Conservation (phyloP, 2,113 vertebrate species). For the Rafetus swinhoei region DNA sequence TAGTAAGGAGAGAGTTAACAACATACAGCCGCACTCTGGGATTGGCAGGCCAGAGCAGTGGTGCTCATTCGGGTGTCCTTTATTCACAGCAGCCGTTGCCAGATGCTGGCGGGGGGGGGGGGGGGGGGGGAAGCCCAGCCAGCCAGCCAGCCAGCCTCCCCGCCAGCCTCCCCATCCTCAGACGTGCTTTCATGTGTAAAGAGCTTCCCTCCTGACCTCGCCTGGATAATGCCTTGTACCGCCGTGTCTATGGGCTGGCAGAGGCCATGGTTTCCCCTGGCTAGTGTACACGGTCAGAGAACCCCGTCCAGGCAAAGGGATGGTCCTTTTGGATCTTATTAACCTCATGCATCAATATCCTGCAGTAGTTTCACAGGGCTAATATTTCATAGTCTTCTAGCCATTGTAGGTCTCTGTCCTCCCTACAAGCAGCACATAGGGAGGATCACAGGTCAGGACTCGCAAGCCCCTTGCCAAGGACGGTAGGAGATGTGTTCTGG, state of each 20-base stretch:
- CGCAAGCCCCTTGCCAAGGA: background rate
- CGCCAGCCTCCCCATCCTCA: background rate
- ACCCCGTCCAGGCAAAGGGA: background rate
- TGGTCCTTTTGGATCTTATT: background rate
- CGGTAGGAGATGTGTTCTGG: background rate
- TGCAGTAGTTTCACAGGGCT: background rate
- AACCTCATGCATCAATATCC: background rate
- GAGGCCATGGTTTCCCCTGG: background rate
- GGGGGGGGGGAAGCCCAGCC: background rate
- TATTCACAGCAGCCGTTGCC: background rate
- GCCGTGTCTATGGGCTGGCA: background rate
- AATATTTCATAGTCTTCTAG: background rate
- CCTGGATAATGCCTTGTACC: background rate
- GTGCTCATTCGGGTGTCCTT: background rate
- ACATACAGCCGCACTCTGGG: background rate
- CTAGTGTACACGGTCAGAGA: background rate
- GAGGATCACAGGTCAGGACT: background rate
- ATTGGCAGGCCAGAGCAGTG: background rate
- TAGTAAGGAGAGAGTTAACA: background rate
- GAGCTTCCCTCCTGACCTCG: background rate
- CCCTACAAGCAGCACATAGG: background rate
- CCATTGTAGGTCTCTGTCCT: background rate
- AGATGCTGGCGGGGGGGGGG: no score
- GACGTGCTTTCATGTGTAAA: background rate
- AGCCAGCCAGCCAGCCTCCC: no score